Evolutionary conservation across 2,113 vertebrate genomes (phyloP), one percentile per base, ranked within the genome.

Genomic region (Hemibagrus wyckioides): DNA sequence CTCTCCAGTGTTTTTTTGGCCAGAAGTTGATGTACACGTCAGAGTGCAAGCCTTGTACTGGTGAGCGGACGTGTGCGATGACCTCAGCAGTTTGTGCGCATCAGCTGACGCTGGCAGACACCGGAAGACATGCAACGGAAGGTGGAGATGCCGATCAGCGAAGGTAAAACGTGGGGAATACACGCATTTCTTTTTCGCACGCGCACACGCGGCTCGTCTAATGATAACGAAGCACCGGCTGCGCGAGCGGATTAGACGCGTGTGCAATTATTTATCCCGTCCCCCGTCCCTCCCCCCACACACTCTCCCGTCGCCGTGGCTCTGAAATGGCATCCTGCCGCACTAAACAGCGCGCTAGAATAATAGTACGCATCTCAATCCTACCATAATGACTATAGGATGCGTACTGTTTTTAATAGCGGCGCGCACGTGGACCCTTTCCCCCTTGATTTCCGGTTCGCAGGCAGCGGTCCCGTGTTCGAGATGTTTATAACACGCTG

Each of bases 1-100:
- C 21, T n/a, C 75, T 89, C 86, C 88, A 13, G 76, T 41, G 82
- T 48, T 75, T 59, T 87, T 89, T 67, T 88, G 85, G 87, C 89
- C 67, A 93, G 92, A 95, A 94, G 94, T 95, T 92, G 90, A 92
- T 91, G 90, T 93, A 95, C 93, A 94, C 94, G 94, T 95, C 95
- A 94, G 93, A 83, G 65, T 87, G 90, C 85, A 93, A 59, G 54
- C 92, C 94, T 90, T 92, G 94, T 94, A 94, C 95, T 94, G 92
- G 94, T 94, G 94, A 88, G 91, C 77, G 91, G 93, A 95, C 95
- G 95, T 95, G 94, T 95, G 91, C 92, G 75, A 86, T 93, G 91
- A 92, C 90, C 91, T 91, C 91, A 90, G 88, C 91, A 87, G 88
- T 91, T 89, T 83, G 87, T 85, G 92, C 84, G 90, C 92, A 94